A percentile compares a stretch with the other conserved stretches of the same genome.
Evolutionary conservation across 1,140 invertebrate species (phyloP).

Genomic region (Geopemphigus sp.): DNA sequence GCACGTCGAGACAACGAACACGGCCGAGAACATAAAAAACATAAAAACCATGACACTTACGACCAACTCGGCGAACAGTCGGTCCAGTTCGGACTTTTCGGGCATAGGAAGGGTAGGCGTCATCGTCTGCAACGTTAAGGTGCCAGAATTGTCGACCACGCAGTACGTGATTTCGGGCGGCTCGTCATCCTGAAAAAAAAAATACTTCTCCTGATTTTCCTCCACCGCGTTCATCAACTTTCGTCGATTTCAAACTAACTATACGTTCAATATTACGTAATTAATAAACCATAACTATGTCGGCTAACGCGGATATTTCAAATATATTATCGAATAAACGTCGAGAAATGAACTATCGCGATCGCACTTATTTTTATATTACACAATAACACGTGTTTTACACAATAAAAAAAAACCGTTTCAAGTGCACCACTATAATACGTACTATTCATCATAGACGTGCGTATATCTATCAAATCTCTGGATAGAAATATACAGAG

Average conservation of each 20-base stretch:
- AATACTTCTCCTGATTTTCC: too few species aligned
- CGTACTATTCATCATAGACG: not conserved
- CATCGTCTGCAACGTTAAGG: slow-evolving; percentile 78
- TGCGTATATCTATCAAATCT: not conserved
- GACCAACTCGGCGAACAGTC: slow-evolving; percentile 90
- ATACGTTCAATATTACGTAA: too few species aligned
- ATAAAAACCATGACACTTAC: slow-evolving; percentile 60
- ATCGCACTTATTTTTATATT: not conserved
- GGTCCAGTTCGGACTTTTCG: slow-evolving; percentile 84
- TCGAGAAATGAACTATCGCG: too few species aligned
- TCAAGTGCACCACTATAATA: not conserved
- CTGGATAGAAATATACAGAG: not conserved
- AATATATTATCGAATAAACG: too few species aligned
- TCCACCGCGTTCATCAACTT: too few species aligned
- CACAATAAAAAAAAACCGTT: not conserved
- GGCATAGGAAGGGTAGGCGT: slow-evolving; percentile 89
- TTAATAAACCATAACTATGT: too few species aligned
- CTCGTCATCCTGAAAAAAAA: slow-evolving; percentile 74
- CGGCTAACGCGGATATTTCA: too few species aligned
- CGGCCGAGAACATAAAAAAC: not conserved
- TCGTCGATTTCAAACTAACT: too few species aligned
- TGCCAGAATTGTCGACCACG: slow-evolving; percentile 82
- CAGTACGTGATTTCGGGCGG: slow-evolving; percentile 87
- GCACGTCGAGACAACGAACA: not conserved
- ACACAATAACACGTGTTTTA: too few species aligned